A percentile compares a stretch with the other conserved stretches of the same genome.
Evolutionary conservation across 2,888 invertebrate species (phyloP).

Genomic region (Drosophila fungiperda): DNA sequence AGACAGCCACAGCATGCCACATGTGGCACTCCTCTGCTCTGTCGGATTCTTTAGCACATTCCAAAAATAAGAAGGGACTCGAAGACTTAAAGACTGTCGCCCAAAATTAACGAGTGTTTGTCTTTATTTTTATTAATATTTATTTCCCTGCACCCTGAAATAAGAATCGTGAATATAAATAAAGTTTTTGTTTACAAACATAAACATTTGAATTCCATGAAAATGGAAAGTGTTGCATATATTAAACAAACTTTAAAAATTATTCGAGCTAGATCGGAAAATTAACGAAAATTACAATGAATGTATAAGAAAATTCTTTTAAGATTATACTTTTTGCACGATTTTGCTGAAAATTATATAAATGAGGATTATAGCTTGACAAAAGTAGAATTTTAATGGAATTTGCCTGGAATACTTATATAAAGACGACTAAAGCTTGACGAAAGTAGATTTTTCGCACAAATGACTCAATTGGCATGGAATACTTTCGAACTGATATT

Average conservation of each 20-base stretch:
- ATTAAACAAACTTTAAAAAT: neutral
- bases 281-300: neutral
- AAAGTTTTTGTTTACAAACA: conserved; percentile 69
- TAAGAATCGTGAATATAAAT: conserved; percentile 62
- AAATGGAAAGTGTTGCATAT: neutral
- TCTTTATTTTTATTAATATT: conserved; percentile 64
- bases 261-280: neutral
- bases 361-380: neutral
- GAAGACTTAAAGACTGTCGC: conserved; percentile 42
- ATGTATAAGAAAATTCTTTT: neutral
- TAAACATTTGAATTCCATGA: conserved; percentile 14
- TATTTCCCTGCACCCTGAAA: conserved; percentile 60
- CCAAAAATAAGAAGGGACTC: conserved; percentile 46
- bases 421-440: neutral
- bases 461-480: neutral
- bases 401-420: neutral
- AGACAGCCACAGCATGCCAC: conserved; percentile 29
- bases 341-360: neutral
- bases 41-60: conserved; percentile 7
- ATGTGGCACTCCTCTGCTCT: conserved; percentile 45
- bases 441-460: neutral
- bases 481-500: neutral
- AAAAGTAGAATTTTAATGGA: neutral
- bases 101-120: conserved; percentile 45
- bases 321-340: neutral